A percentile compares a stretch with the other conserved stretches of the same genome.
These are phyloP conservation scores for Channa striata DNA, from an alignment of 2,797 vertebrate genomes.

Conservation along the genomic window DNA sequence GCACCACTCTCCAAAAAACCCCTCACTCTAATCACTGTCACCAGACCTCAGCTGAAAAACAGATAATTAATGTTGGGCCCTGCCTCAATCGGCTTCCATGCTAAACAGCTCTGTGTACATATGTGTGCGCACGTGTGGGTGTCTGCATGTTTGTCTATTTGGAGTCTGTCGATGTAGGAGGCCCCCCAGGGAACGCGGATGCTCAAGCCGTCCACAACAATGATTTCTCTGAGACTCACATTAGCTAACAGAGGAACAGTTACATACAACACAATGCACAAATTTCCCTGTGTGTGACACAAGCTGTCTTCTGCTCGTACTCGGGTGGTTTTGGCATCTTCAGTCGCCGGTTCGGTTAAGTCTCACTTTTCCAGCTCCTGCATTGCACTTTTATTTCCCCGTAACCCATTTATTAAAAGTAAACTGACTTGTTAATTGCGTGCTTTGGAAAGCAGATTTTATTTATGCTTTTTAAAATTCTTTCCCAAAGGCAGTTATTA, in stretches of 20 bases:
- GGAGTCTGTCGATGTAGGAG: constrained; percentile 73
- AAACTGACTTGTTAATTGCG: constrained; percentile 75
- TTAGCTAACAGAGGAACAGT: constrained; percentile 72
- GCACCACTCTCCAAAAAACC: constrained; percentile 67
- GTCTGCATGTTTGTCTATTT: constrained; percentile 67
- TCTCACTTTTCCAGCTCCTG: constrained; percentile 12
- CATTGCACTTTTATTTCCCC: constrained; percentile 63
- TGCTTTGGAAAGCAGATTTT: constrained; percentile 72
- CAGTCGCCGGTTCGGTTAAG: not conserved
- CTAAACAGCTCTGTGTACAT: constrained; percentile 77
- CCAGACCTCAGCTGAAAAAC: constrained; percentile 77
- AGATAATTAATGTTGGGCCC: constrained; percentile 80
- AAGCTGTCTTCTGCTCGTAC: constrained; percentile 46
- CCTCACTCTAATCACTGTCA: constrained; percentile 85
- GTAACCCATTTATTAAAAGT: constrained; percentile 67
- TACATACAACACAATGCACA: constrained; percentile 37
- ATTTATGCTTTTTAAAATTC: constrained; percentile 72
- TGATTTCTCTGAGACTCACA: constrained; percentile 58
- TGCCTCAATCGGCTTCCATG: constrained; percentile 78
- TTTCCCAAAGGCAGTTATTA: constrained; percentile 83
- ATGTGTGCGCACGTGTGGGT: constrained; percentile 61
- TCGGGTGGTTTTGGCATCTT: constrained; percentile 17
- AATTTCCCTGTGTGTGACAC: constrained; percentile 27
- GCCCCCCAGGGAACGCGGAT: constrained; percentile 54
- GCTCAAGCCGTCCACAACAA: constrained; percentile 75